phyloP scores from a whole-genome alignment of 2,113 vertebrate genomes.

The Pomatostomus ruficeps region DNA sequence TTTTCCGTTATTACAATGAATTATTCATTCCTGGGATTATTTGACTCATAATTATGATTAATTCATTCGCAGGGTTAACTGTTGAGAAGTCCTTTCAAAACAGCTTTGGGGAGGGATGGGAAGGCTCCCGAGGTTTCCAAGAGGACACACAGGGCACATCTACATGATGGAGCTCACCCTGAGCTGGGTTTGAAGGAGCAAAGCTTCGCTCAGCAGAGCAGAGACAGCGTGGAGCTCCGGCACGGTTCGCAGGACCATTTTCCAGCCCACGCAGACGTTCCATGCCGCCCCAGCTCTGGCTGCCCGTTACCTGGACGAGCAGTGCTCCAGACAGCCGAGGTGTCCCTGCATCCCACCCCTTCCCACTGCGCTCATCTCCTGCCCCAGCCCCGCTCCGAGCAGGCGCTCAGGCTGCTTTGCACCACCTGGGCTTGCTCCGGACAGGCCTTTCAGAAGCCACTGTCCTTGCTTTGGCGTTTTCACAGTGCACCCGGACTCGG shows the following conservation, averaged over 20 bases:
- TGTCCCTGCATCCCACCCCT: neutral
- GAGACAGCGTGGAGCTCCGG: neutral
- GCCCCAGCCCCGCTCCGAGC: neutral
- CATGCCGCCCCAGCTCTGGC: neutral
- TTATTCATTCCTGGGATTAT: constrained; percentile 18
- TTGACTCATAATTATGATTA: constrained; percentile 6
- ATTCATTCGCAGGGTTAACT: neutral
- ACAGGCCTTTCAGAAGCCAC: neutral
- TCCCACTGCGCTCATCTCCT: neutral
- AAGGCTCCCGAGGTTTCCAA: neutral
- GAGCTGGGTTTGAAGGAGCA: neutral
- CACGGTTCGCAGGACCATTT: neutral
- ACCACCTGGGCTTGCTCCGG: neutral
- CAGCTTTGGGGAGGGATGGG: neutral
- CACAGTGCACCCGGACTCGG: fast-evolving
- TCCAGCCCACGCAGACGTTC: neutral
- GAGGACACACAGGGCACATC: neutral
- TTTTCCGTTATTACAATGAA: constrained; percentile 17
- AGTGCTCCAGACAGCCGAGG: neutral
- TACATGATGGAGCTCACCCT: neutral
- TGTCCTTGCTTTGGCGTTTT: neutral
- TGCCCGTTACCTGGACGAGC: neutral
- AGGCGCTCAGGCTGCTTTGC: neutral
- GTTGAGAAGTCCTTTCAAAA: neutral
- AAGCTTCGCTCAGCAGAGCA: neutral